Evolutionary conservation across 2,113 vertebrate genomes (phyloP).

Genomic region (Centropristis striata): DNA sequence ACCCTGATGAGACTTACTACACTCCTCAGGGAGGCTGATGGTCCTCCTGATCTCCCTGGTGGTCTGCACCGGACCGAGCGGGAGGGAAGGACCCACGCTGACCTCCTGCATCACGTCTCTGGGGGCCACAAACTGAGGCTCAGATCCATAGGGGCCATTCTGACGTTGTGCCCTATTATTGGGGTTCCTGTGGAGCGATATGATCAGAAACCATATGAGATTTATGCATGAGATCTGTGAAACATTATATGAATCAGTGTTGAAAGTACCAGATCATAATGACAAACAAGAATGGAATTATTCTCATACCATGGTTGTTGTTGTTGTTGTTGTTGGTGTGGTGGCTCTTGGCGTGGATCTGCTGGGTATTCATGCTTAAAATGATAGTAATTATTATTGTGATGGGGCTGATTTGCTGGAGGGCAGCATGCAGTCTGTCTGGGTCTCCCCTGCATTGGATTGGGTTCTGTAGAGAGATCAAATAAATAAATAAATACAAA

Average conservation of each 20-base stretch:
- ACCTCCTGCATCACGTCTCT: slow-evolving; percentile 63
- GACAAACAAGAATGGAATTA: not conserved
- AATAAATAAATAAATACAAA: not conserved
- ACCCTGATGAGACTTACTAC: slow-evolving; percentile 64
- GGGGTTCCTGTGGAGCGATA: slow-evolving; percentile 30
- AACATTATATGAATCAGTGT: not conserved
- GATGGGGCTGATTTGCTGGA: not conserved
- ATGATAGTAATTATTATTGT: not conserved
- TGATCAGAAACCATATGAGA: not conserved
- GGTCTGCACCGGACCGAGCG: not conserved
- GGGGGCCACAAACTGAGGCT: not conserved
- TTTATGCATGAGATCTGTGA: not conserved
- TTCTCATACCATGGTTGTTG: slow-evolving; percentile 30
- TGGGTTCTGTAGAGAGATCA: slow-evolving; percentile 43
- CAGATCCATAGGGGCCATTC: not conserved
- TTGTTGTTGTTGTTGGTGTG: not conserved
- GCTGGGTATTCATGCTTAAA: not conserved
- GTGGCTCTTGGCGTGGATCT: not conserved
- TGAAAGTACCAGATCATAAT: not conserved
- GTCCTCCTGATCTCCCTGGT: slow-evolving; percentile 64
- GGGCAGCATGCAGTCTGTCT: slow-evolving; percentile 18
- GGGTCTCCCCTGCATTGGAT: not conserved
- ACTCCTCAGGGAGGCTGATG: slow-evolving; percentile 75
- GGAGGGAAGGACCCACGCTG: slow-evolving; percentile 10
- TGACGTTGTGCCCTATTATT: not conserved